Evolutionary conservation across 1,140 invertebrate genomes (phyloP).

Genomic region (Gryllus bimaculatus): DNA sequence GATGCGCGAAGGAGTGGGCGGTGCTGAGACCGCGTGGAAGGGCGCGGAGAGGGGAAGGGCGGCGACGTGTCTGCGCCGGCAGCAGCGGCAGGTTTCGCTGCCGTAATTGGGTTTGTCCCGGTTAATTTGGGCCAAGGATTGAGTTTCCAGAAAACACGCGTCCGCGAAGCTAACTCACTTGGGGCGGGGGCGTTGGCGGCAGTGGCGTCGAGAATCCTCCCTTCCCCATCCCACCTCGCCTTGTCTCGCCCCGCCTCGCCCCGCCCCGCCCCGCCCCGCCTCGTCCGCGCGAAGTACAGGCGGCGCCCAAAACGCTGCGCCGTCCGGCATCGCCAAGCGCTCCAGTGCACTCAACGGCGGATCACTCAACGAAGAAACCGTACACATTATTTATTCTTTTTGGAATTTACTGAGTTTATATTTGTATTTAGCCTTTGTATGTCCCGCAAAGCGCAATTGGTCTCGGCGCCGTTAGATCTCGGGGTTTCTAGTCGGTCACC

Average conservation of each 20-base stretch:
- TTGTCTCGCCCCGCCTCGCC: no score
- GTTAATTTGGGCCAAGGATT: conserved; percentile 17
- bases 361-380: no score
- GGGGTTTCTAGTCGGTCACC: no score
- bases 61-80: background rate
- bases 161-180: conserved; percentile 14
- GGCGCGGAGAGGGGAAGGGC: background rate
- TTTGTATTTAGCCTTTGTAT: no score
- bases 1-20: no score
- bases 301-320: background rate
- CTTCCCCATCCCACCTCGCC: background rate
- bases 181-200: background rate
- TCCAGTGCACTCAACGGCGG: no score
- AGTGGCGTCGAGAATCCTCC: background rate
- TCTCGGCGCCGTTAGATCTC: no score
- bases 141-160: conserved; percentile 16
- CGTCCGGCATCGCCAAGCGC: no score
- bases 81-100: conserved; percentile 6
- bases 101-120: conserved; percentile 15
- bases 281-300: background rate
- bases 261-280: no score
- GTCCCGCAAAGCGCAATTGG: no score
- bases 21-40: background rate
- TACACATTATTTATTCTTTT: no score
- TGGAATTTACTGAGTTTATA: no score